phyloP scores from a whole-genome alignment of 1,140 invertebrate genomes.

The Philopotamus ludificatus region DNA sequence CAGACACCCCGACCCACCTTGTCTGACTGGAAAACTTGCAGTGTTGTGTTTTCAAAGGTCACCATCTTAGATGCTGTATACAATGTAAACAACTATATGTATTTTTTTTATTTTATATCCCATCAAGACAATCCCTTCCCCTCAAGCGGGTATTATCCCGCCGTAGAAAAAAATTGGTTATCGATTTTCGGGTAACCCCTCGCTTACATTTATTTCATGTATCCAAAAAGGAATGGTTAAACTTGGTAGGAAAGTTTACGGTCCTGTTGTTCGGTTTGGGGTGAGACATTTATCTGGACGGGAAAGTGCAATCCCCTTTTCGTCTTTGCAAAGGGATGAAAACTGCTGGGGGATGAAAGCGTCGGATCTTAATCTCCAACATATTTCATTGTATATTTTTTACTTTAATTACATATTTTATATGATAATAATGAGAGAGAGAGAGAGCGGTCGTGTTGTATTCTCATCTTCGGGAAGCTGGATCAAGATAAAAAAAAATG shows the following conservation, averaged over 20 bases:
- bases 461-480: too few relatives aligned
- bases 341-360: not conserved
- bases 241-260: constrained; percentile 1
- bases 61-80: not conserved
- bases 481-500: too few relatives aligned
- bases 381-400: too few relatives aligned
- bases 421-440: not conserved
- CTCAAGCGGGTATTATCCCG: not conserved
- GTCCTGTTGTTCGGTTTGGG: constrained; percentile 1
- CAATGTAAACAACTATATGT: not conserved
- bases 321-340: constrained; percentile 5
- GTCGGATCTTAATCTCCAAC: not conserved
- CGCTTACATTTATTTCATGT: not conserved
- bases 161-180: not conserved
- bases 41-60: not conserved
- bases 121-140: not conserved
- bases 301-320: constrained; percentile 23
- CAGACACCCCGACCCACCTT: not conserved
- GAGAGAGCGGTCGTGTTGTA: not conserved
- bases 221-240: constrained; percentile 6
- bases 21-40: not conserved
- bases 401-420: too few relatives aligned
- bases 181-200: constrained; percentile 2
- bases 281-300: constrained; percentile 15
- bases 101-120: not conserved